Conservation (phyloP, 53 echinoderm and acorn worm genomes). For the Temnopleurus reevesii region DNA sequence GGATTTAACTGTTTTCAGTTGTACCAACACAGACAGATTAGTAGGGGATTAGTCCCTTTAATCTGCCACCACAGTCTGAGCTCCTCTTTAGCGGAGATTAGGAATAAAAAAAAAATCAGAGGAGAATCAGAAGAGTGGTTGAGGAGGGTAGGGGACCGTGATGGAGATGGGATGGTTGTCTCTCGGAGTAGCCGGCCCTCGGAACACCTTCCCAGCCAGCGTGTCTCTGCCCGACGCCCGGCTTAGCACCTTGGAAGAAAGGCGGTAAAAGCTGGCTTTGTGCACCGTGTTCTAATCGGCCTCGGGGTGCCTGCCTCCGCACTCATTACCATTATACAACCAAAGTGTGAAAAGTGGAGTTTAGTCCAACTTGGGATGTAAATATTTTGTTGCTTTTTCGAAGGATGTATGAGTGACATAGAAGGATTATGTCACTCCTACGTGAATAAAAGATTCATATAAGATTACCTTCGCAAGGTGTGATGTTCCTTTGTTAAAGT, state of each 20-base stretch:
- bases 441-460: conserved; percentile 2
- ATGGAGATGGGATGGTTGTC: background rate
- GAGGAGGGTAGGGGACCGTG: background rate
- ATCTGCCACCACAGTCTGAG: conserved; percentile 28
- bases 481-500: background rate
- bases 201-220: background rate
- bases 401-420: conserved; percentile 2
- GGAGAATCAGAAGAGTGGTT: conserved; percentile 21
- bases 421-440: background rate
- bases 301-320: conserved; percentile 22
- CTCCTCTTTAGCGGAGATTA: conserved; percentile 1
- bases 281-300: conserved; percentile 33
- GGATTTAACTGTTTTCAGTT: conserved; percentile 57
- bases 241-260: conserved; percentile 33
- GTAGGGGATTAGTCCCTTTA: background rate
- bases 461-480: conserved; percentile 12
- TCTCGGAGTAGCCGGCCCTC: background rate
- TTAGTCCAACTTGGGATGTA: conserved; percentile 3
- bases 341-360: conserved; percentile 1
- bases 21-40: conserved; percentile 57
- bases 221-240: conserved; percentile 26
- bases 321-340: conserved; percentile 33
- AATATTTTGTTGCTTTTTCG: conserved; percentile 41
- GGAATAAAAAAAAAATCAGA: background rate
- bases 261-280: conserved; percentile 43